Percentiles rank a stretch among this genome's conserved stretches.
These are phyloP conservation scores for Megalonaias nervosa DNA, from an alignment of 1,140 invertebrate species.

Conservation along the genomic window DNA sequence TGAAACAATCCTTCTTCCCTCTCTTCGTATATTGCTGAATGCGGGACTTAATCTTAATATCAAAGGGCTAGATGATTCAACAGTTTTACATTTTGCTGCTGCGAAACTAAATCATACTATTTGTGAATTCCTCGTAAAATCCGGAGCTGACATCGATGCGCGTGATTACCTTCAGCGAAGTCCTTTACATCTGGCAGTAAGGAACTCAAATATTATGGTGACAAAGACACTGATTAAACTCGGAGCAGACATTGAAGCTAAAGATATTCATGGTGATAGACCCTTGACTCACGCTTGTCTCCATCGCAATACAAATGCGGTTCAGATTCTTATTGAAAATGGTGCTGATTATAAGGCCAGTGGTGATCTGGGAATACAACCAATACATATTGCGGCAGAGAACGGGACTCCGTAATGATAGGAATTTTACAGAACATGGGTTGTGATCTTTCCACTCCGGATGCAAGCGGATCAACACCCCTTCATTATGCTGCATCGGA, in stretches of 20 bases:
- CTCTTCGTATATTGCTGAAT: not conserved
- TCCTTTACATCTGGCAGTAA: slow-evolving; percentile 3
- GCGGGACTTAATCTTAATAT: slow-evolving; percentile 9
- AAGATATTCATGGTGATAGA: not conserved
- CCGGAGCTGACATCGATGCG: slow-evolving; percentile 4
- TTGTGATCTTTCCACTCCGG: not conserved
- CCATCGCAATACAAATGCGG: not conserved
- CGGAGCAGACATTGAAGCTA: slow-evolving; percentile 12
- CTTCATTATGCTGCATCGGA: slow-evolving; percentile 23
- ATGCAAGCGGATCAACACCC: slow-evolving; percentile 1
- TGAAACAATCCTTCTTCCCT: slow-evolving; percentile 1
- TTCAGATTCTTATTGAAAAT: slow-evolving; percentile 1
- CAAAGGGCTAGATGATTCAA: slow-evolving; percentile 8
- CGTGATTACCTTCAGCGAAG: slow-evolving; percentile 13
- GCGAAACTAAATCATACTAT: slow-evolving; percentile 1
- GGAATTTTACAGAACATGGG: not conserved
- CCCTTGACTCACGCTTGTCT: slow-evolving; percentile 16
- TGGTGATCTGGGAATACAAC: slow-evolving; percentile 8
- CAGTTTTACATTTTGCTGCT: slow-evolving; percentile 12
- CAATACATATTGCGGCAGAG: slow-evolving; percentile 20
- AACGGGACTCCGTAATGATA: not conserved
- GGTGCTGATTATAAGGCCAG: slow-evolving; percentile 4
- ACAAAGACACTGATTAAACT: not conserved
- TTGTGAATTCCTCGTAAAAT: slow-evolving; percentile 1
- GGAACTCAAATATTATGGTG: slow-evolving; percentile 1